These are phyloP conservation scores for Mobula hypostoma DNA, from an alignment of 2,113 vertebrate species.

Conservation along the genomic window DNA sequence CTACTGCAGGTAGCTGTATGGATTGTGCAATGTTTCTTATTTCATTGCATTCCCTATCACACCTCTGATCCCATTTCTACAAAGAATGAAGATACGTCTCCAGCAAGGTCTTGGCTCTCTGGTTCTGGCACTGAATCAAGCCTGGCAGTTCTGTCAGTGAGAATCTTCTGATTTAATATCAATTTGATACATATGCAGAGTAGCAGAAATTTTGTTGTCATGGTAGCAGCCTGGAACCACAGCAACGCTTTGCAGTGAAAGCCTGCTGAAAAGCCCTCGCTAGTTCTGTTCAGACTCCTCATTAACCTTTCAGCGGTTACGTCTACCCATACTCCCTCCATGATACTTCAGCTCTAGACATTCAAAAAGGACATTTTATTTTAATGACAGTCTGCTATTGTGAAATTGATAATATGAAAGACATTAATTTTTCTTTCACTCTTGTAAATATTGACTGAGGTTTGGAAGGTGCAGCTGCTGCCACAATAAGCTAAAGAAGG, in stretches of 20 bases:
- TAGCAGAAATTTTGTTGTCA: conserved; percentile 33
- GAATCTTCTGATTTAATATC: conserved; percentile 33
- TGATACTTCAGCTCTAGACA: neutral
- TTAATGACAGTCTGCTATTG: neutral
- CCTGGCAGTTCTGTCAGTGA: conserved; percentile 31
- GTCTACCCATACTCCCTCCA: neutral
- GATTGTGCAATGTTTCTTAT: neutral
- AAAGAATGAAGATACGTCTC: neutral
- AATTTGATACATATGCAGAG: conserved; percentile 27
- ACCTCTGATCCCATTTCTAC: conserved; percentile 7
- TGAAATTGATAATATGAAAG: conserved; percentile 23
- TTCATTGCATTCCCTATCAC: neutral
- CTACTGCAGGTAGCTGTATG: neutral
- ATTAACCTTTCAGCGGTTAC: conserved; percentile 10
- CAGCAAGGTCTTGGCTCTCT: neutral
- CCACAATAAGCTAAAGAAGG: neutral
- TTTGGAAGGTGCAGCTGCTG: conserved; percentile 12
- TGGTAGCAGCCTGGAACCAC: conserved; percentile 29
- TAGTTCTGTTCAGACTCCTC: neutral
- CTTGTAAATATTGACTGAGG: conserved; percentile 26
- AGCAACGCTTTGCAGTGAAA: neutral
- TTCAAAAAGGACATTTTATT: neutral
- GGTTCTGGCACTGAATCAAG: conserved; percentile 11
- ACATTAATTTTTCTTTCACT: neutral
- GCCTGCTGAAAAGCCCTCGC: neutral